These are phyloP conservation scores for Camponotus pennsylvanicus DNA, from an alignment of 1,140 invertebrate species.

Conservation along the genomic window DNA sequence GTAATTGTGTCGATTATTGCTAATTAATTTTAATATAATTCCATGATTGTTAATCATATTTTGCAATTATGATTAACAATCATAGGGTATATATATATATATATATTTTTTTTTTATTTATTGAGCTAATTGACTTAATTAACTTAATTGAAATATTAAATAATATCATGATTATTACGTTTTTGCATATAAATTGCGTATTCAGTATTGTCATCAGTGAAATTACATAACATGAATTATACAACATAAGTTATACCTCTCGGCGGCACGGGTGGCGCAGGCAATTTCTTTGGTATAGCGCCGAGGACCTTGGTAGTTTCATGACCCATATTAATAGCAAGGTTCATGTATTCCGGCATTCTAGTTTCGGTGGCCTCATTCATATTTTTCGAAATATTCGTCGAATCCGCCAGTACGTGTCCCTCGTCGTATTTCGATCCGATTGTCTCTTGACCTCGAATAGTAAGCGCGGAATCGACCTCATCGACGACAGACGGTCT, in stretches of 20 bases:
- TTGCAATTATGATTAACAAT: no score
- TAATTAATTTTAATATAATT: conserved; percentile 20
- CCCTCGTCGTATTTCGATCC: conserved; percentile 21
- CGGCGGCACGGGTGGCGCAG: conserved; percentile 81
- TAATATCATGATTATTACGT: neutral
- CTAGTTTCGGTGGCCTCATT: conserved; percentile 70
- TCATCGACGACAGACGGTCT: neutral
- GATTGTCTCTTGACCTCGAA: conserved; percentile 2
- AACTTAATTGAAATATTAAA: no score
- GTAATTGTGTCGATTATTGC: neutral
- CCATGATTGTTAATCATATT: no score
- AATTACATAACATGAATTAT: conserved; percentile 14
- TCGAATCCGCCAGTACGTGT: conserved; percentile 32
- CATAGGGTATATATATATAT: no score
- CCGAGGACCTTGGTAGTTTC: conserved; percentile 71
- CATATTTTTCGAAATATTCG: conserved; percentile 32
- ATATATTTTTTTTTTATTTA: no score
- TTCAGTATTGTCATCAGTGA: neutral
- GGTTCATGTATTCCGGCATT: conserved; percentile 82
- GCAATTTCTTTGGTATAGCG: conserved; percentile 75
- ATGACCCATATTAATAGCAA: conserved; percentile 61
- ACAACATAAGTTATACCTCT: conserved; percentile 68
- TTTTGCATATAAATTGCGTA: no score
- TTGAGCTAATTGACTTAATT: no score
- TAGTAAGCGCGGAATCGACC: neutral